A percentile compares a stretch with the other conserved stretches of the same genome.
Conservation (phyloP, 2,888 invertebrate genomes). For the Alsophila aescularia region DNA sequence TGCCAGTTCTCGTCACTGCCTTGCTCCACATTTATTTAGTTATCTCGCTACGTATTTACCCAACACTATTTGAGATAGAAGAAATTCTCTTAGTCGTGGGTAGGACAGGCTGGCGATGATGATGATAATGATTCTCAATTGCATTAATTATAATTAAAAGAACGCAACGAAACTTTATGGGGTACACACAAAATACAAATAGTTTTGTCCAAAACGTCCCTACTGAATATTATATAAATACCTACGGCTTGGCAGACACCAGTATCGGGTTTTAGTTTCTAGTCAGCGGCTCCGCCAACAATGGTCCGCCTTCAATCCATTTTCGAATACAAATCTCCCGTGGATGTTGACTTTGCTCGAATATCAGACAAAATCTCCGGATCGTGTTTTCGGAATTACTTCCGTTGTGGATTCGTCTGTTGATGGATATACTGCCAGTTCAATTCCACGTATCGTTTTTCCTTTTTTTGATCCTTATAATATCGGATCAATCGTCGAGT, state of each 20-base stretch:
- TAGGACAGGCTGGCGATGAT: too few relatives aligned
- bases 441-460: conserved; percentile 39
- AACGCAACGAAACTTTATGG: too few relatives aligned
- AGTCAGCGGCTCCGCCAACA: conserved; percentile 64
- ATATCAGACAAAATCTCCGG: conserved; percentile 61
- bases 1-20: too few relatives aligned
- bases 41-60: too few relatives aligned
- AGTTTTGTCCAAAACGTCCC: background rate
- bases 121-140: too few relatives aligned
- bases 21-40: too few relatives aligned
- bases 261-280: conserved; percentile 58
- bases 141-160: too few relatives aligned
- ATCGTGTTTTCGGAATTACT: conserved; percentile 68
- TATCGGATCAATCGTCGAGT: too few relatives aligned
- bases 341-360: conserved; percentile 61
- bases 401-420: conserved; percentile 45
- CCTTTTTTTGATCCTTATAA: conserved; percentile 27
- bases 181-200: background rate
- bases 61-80: too few relatives aligned
- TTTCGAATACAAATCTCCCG: conserved; percentile 71
- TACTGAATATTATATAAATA: conserved; percentile 44
- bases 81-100: too few relatives aligned
- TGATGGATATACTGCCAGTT: conserved; percentile 40
- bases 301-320: conserved; percentile 69
- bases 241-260: conserved; percentile 47